Evolutionary conservation across 2,888 invertebrate species (phyloP).

Genomic region (Homarus gammarus): DNA sequence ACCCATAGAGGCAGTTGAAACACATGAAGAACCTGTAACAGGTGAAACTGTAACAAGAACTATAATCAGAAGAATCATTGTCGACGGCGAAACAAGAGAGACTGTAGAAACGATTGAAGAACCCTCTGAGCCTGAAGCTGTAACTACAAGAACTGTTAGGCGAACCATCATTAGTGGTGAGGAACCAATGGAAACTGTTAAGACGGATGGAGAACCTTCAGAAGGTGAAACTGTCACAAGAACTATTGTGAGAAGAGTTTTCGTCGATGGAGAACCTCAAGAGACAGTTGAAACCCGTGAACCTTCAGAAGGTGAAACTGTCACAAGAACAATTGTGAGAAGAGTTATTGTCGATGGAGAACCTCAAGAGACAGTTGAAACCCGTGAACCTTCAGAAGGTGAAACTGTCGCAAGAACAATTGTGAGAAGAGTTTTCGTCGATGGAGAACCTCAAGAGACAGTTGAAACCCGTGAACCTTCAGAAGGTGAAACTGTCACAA

Average conservation of each 20-base stretch:
- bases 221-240: conserved; percentile 34
- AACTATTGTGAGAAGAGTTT: background rate
- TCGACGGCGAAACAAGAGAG: conserved; percentile 14
- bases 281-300: conserved; percentile 24
- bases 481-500: conserved; percentile 13
- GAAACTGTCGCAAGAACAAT: conserved; percentile 17
- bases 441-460: background rate
- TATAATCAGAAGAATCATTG: conserved; percentile 19
- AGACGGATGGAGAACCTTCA: background rate
- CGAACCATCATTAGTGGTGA: background rate
- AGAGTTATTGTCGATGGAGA: conserved; percentile 34
- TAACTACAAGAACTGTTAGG: conserved; percentile 31
- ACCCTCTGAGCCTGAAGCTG: background rate
- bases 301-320: conserved; percentile 1
- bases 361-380: conserved; percentile 33
- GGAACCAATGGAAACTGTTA: background rate
- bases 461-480: conserved; percentile 15
- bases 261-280: conserved; percentile 19
- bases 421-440: background rate
- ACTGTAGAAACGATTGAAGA: conserved; percentile 16
- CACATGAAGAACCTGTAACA: conserved; percentile 20
- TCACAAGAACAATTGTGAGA: conserved; percentile 21
- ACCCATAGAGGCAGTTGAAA: background rate
- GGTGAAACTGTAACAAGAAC: conserved; percentile 30
- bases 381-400: conserved; percentile 11